These are phyloP conservation scores for Delphinapterus leucas DNA, from an alignment of 2,113 vertebrate species.

Conservation along the genomic window DNA sequence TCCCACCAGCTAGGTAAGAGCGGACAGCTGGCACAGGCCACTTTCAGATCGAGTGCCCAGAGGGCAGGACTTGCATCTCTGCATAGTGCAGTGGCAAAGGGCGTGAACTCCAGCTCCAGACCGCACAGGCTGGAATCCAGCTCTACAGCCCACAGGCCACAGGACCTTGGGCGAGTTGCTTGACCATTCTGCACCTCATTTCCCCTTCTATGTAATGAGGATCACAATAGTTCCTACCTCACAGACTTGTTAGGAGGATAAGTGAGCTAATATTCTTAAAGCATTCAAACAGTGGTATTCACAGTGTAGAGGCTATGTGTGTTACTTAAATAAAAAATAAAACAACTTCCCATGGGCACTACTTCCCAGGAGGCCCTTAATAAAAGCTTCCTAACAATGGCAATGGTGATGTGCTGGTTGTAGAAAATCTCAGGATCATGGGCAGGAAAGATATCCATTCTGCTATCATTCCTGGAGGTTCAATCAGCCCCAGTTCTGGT, in stretches of 20 bases:
- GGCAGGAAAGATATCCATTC: not conserved
- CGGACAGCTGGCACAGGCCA: not conserved
- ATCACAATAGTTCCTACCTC: not conserved
- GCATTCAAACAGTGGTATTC: not conserved
- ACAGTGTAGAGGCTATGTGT: not conserved
- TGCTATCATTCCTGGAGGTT: not conserved
- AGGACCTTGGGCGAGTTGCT: not conserved
- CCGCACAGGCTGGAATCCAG: no score
- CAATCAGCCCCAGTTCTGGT: not conserved
- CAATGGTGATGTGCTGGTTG: not conserved
- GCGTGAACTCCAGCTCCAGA: not conserved
- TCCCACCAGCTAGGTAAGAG: not conserved
- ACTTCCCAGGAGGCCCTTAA: not conserved
- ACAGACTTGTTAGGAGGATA: not conserved
- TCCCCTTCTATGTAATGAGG: not conserved
- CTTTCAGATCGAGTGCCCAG: not conserved
- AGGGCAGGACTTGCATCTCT: not conserved
- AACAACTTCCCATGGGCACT: not conserved
- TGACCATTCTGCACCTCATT: not conserved
- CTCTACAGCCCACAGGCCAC: not conserved
- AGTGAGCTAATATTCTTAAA: not conserved
- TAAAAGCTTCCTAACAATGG: not conserved
- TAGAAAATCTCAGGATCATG: not conserved
- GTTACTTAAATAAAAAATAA: not conserved
- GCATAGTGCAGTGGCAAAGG: accelerated